phyloP scores from a whole-genome alignment of 2,113 vertebrate genomes.

The human (Homo sapiens) region GRCh38 chr14:31453001-31453500 shows the following conservation, averaged over 20 bases:
- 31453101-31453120: too few relatives aligned
- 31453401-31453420: not conserved
- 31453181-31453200: too few relatives aligned
- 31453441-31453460: slow-evolving; percentile 22
- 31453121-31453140: too few relatives aligned
- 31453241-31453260: slow-evolving; percentile 38
- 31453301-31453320: slow-evolving; percentile 97
- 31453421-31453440: not conserved
- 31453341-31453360: slow-evolving; percentile 85
- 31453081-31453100: too few relatives aligned
- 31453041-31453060: too few relatives aligned
- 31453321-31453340: slow-evolving; percentile 94
- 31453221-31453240: not conserved
- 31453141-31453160: too few relatives aligned
- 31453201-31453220: too few relatives aligned
- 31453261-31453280: slow-evolving; percentile 89
- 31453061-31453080: too few relatives aligned
- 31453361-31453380: slow-evolving; percentile 54
- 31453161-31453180: too few relatives aligned
- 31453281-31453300: slow-evolving; percentile 90
- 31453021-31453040: too few relatives aligned
- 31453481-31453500: slow-evolving; percentile 44
- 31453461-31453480: not conserved
- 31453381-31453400: not conserved
- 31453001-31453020: too few relatives aligned